Percentiles rank a stretch among this genome's conserved stretches.
phyloP scores from a whole-genome alignment of 2,888 invertebrate genomes.

The Polymixis flavicincta region DNA sequence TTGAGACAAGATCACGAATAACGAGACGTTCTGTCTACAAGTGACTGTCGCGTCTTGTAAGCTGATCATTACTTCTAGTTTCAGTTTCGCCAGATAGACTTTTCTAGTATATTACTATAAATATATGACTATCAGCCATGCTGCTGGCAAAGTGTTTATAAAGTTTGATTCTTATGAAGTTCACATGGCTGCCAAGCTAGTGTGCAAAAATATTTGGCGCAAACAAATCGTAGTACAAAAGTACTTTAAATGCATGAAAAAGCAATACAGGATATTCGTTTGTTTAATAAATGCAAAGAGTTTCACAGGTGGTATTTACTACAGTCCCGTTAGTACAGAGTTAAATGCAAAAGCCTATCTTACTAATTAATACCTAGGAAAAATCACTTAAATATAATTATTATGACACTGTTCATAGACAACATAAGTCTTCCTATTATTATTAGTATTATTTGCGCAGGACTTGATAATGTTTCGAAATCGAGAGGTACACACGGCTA shows the following conservation, averaged over 20 bases:
- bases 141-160: background rate
- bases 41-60: background rate
- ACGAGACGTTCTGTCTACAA: background rate
- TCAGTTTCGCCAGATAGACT: background rate
- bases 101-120: background rate
- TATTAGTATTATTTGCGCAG: background rate
- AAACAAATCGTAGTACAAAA: background rate
- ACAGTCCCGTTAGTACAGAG: constrained; percentile 10
- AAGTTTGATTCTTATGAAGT: background rate
- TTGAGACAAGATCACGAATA: background rate
- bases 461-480: background rate
- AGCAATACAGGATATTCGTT: background rate
- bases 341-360: constrained; percentile 35
- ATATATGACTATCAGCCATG: background rate
- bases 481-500: too few relatives aligned
- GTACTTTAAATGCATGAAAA: constrained; percentile 12
- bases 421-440: background rate
- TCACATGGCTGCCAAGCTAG: background rate
- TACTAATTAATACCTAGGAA: constrained; percentile 23
- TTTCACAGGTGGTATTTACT: constrained; percentile 24
- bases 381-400: constrained; percentile 29
- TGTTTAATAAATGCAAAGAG: constrained; percentile 24
- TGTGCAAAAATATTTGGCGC: background rate
- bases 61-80: background rate
- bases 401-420: constrained; percentile 41